These are phyloP conservation scores for Rhadinocentrus ornatus DNA, from an alignment of 2,797 vertebrate species.

Conservation along the genomic window DNA sequence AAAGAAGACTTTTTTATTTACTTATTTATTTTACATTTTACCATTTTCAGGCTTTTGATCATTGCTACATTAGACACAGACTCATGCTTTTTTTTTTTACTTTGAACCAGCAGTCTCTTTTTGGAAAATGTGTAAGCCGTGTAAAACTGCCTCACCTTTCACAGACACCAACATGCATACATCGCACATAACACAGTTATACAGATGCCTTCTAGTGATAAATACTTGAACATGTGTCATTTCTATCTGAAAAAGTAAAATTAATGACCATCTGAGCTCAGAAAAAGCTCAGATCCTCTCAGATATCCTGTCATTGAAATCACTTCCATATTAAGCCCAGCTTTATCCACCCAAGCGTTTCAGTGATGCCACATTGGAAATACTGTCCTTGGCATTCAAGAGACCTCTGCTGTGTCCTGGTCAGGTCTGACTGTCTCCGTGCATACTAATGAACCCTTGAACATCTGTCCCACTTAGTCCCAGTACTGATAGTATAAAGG, in stretches of 20 bases:
- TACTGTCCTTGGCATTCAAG: slow-evolving; percentile 81
- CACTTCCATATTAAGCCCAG: slow-evolving; percentile 25
- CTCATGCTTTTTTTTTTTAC: not conserved
- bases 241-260: not conserved
- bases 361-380: slow-evolving; percentile 51
- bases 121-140: not conserved
- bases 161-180: not conserved
- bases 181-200: not conserved
- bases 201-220: not conserved
- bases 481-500: slow-evolving; percentile 68
- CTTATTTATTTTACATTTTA: not conserved
- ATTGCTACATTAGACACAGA: not conserved
- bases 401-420: slow-evolving; percentile 78
- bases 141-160: not conserved
- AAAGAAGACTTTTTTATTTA: not conserved
- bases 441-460: slow-evolving; percentile 84
- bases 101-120: not conserved
- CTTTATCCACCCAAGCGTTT: slow-evolving; percentile 52
- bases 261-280: not conserved
- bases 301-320: slow-evolving; percentile 34
- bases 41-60: not conserved
- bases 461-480: slow-evolving; percentile 85
- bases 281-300: slow-evolving; percentile 8
- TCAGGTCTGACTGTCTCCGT: slow-evolving; percentile 67
- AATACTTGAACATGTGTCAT: not conserved